Conservation (phyloP, 2,113 vertebrate species). For the Beaufortia kweichowensis region DNA sequence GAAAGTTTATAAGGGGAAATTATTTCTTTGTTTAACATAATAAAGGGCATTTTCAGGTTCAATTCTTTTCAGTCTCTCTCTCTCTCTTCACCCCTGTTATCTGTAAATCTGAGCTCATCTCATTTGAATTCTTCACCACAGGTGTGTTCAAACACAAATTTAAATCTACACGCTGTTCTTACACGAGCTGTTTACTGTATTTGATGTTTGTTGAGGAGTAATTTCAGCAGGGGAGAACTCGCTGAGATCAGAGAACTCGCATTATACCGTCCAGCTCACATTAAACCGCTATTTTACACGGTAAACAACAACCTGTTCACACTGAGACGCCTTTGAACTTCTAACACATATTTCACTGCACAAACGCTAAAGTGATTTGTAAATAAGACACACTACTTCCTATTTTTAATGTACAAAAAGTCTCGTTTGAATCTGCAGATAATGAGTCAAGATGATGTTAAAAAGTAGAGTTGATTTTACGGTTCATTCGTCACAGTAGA, state of each 20-base stretch:
- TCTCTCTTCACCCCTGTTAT: not conserved
- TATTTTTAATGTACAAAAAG: not conserved
- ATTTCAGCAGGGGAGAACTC: not conserved
- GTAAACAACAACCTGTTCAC: not conserved
- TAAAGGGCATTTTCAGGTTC: not conserved
- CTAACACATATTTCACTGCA: not conserved
- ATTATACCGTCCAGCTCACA: conserved; percentile 1
- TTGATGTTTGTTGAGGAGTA: conserved; percentile 29
- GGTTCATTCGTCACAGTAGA: no score
- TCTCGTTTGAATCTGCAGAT: not conserved
- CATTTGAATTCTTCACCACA: conserved; percentile 13
- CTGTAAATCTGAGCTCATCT: not conserved
- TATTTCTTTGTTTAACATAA: no score
- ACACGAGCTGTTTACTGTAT: not conserved
- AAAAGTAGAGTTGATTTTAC: no score
- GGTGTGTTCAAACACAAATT: not conserved
- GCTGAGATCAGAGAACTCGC: conserved; percentile 4
- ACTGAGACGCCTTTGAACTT: not conserved
- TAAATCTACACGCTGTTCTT: conserved; percentile 27
- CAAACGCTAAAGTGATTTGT: not conserved
- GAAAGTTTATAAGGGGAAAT: no score
- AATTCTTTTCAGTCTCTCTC: conserved; percentile 8
- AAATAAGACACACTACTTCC: not conserved
- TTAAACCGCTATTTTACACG: conserved; percentile 13
- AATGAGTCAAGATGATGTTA: no score